Evolutionary conservation across 2,113 vertebrate species (phyloP).

Genomic region (Nesogale talazaci): DNA sequence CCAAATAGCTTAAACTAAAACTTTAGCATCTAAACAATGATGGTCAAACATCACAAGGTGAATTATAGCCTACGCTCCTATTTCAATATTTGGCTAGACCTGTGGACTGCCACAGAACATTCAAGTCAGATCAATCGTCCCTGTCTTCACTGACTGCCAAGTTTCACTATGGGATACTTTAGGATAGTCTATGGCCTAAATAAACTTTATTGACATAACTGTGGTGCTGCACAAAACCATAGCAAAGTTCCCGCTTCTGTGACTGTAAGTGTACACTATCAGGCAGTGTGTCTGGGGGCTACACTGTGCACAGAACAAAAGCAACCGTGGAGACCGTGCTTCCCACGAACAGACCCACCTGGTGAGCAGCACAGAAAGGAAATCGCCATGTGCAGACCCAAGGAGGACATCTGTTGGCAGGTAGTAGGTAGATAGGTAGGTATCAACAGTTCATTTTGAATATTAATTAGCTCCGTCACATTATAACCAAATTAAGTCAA

Average conservation of each 20-base stretch:
- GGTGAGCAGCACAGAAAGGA: conserved; percentile 65
- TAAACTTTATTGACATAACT: conserved; percentile 84
- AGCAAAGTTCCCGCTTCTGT: conserved; percentile 82
- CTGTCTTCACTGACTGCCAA: conserved; percentile 78
- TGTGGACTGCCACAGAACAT: conserved; percentile 82
- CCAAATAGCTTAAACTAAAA: conserved; percentile 84
- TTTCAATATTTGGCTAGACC: conserved; percentile 84
- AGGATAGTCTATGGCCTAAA: conserved; percentile 82
- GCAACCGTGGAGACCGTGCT: conserved; percentile 69
- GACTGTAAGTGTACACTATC: conserved; percentile 77
- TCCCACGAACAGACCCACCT: conserved; percentile 68
- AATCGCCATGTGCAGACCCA: conserved; percentile 68
- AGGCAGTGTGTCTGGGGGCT: conserved; percentile 77
- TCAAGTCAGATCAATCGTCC: conserved; percentile 81
- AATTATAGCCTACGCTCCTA: conserved; percentile 85
- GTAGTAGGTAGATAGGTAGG: conserved; percentile 26
- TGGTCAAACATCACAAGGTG: conserved; percentile 85
- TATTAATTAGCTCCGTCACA: conserved; percentile 80
- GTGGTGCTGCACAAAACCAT: conserved; percentile 84
- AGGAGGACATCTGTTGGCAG: conserved; percentile 65
- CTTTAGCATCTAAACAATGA: conserved; percentile 85
- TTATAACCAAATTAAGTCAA: conserved; percentile 84
- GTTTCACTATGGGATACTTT: conserved; percentile 81
- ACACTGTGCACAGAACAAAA: conserved; percentile 70
- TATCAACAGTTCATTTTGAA: conserved; percentile 62